Percentiles rank a stretch among this genome's conserved stretches.
These are phyloP conservation scores for Gymnosoma rotundatum DNA, from an alignment of 2,888 invertebrate genomes.

Conservation along the genomic window DNA sequence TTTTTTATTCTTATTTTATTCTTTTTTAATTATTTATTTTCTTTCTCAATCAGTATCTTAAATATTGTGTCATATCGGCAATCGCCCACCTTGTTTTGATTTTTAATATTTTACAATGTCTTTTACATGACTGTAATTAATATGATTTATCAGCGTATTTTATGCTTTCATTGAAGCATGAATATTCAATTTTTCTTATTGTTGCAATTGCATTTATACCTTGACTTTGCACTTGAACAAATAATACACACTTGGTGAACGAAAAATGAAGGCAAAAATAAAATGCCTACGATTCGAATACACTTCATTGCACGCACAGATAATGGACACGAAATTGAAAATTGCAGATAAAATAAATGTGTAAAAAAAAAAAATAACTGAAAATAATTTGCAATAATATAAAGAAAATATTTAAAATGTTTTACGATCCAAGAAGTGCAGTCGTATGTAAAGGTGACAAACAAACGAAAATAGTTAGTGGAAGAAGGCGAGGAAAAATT, in stretches of 20 bases:
- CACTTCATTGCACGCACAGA: conserved; percentile 53
- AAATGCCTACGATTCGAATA: conserved; percentile 6
- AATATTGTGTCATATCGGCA: neutral
- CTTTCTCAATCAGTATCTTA: neutral
- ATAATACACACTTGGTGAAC: neutral
- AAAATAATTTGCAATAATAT: conserved; percentile 3
- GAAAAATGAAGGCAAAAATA: neutral
- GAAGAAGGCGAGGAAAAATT: neutral
- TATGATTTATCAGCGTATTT: conserved; percentile 69
- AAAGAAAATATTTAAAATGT: neutral
- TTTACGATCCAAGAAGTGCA: neutral
- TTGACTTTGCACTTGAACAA: neutral
- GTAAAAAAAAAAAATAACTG: conserved; percentile 12
- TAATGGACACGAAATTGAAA: conserved; percentile 38
- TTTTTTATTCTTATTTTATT: neutral
- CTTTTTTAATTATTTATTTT: neutral
- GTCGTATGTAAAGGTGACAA: neutral
- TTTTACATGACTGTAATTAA: conserved; percentile 66
- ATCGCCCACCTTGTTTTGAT: conserved; percentile 42
- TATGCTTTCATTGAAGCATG: conserved; percentile 56
- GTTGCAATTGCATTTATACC: conserved; percentile 31
- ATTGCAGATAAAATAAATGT: conserved; percentile 1
- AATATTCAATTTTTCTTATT: conserved; percentile 57
- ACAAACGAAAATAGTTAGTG: neutral
- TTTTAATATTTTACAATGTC: conserved; percentile 67